phyloP scores from a whole-genome alignment of 2,888 invertebrate species.

The Atrina japonica region DNA sequence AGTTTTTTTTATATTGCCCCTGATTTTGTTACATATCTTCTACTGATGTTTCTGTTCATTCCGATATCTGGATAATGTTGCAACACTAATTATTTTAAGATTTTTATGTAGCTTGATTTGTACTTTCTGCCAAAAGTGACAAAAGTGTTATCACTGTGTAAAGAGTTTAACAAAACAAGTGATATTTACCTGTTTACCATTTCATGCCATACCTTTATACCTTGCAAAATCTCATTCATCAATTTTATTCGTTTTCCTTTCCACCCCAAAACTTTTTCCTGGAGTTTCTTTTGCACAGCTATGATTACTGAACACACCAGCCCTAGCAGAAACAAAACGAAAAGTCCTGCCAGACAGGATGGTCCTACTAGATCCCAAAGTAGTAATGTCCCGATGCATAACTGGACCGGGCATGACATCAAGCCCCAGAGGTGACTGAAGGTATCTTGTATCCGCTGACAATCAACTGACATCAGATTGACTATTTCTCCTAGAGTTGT shows the following conservation, averaged over 20 bases:
- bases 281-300: slow-evolving; percentile 53
- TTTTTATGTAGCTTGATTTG: too few species aligned
- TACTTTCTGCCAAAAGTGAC: too few species aligned
- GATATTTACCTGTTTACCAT: too few species aligned
- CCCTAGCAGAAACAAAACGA: slow-evolving; percentile 94
- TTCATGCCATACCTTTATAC: slow-evolving; percentile 80
- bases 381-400: slow-evolving; percentile 75
- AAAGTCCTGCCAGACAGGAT: slow-evolving; percentile 93
- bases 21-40: too few species aligned
- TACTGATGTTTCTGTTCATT: too few species aligned
- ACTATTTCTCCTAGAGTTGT: slow-evolving; percentile 75
- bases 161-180: too few species aligned
- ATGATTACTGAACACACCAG: slow-evolving; percentile 71
- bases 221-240: slow-evolving; percentile 77
- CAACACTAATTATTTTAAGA: too few species aligned
- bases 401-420: slow-evolving; percentile 74
- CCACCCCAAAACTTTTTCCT: slow-evolving; percentile 66
- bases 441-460: slow-evolving; percentile 78
- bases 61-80: too few species aligned
- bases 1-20: too few species aligned
- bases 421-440: slow-evolving; percentile 73
- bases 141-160: too few species aligned
- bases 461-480: slow-evolving; percentile 72
- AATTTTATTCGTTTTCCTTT: slow-evolving; percentile 77
- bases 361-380: slow-evolving; percentile 83